phyloP scores from a whole-genome alignment of 2,797 vertebrate species.

The Corythornis leucogaster region DNA sequence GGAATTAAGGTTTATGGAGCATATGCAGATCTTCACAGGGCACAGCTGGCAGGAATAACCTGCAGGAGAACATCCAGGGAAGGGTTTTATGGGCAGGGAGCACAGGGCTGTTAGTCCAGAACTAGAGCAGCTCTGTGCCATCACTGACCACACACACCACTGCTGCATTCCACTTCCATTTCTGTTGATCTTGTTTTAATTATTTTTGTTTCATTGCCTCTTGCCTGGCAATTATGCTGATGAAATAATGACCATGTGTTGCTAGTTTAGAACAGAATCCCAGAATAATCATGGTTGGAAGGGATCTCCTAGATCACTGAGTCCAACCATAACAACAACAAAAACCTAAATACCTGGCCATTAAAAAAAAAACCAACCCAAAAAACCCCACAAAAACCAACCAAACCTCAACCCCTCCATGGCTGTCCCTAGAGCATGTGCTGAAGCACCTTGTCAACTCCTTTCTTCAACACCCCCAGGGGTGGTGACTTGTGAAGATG shows the following conservation, averaged over 20 bases:
- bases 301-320: no score
- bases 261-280: background rate
- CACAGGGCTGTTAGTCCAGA: background rate
- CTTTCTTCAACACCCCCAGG: no score
- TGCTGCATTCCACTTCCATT: background rate
- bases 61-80: background rate
- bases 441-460: no score
- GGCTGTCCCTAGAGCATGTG: no score
- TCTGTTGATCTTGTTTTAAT: background rate
- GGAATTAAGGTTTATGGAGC: slow-evolving; percentile 58
- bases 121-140: background rate
- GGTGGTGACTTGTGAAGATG: no score
- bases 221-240: background rate
- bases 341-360: no score
- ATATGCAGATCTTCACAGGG: slow-evolving; percentile 33
- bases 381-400: no score
- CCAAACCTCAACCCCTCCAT: no score
- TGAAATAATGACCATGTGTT: background rate
- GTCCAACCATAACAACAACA: no score
- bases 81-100: background rate
- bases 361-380: no score
- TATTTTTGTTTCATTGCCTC: fast-evolving
- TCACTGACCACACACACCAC: background rate
- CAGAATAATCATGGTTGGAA: no score
- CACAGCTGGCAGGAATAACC: slow-evolving; percentile 36